Base-by-base conservation (phyloP, 2,797 vertebrate species). In the Spinibarbus caldwelli region DNA sequence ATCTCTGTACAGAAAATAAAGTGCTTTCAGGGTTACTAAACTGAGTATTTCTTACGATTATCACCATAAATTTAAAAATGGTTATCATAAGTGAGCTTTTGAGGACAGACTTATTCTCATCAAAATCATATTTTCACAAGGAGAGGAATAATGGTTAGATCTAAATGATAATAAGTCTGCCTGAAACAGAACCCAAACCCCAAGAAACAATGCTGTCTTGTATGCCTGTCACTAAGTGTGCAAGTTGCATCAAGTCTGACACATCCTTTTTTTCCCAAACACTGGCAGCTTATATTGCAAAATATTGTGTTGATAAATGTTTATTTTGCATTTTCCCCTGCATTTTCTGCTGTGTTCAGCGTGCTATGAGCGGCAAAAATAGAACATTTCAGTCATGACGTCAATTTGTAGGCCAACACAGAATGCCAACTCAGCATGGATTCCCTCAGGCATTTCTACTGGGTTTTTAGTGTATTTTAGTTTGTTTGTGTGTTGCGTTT, bases 391-490 rank as follows among this genome's bases (percentile, higher is more conserved):
- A 80, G 29, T 66, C 59, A 80, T 80, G 43, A 49, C 43, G 59
- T 80, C 43, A 80, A 67, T 80, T 80, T 67, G 62, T 67, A 67
- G 59, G 78, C 43, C 59, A 80, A 67, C 62, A n/a, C 41, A 66
- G 43, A 66, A 31, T 15, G 43, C 78, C 4, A 66, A 47, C 78
- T n/a, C 59, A 80, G 78, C 78, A 64, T 47, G 38, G 41, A 12
- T 31, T 45, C 59, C 57, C 59, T 23, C 5, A 47, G 59, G 78
- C 45, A 79, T 66, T 78, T 62, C 34, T 78, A 38, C 52, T 59
- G 5, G n/a, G 54, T 26, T 38, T 78, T 59, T 78, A 62, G 36
- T 78, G 29, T 62, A 62, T 78, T 26, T 78, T 23, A 34, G 26
- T 72, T 54, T 76, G 49, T 78, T 78, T 62, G 36, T 59, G 19